Conservation (phyloP, 2,797 vertebrate genomes). For the Enteromius radiatus region DNA sequence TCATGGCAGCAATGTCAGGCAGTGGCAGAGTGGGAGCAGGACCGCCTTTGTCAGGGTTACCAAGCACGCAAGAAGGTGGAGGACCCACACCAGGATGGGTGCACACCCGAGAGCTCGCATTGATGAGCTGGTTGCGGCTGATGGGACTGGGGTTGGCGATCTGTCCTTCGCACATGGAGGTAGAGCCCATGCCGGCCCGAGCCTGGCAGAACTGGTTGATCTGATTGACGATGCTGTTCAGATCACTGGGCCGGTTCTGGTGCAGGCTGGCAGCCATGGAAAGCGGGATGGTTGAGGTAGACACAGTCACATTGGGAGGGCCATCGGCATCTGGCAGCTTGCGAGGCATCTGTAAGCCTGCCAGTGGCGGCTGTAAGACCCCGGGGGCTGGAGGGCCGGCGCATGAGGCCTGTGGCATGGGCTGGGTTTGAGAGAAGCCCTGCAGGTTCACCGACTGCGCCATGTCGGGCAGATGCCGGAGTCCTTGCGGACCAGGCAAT, state of each 20-base stretch:
- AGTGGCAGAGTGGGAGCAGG: conserved; percentile 70
- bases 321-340: conserved; percentile 78
- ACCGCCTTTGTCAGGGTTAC: conserved; percentile 65
- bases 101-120: conserved; percentile 93
- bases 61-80: conserved; percentile 86
- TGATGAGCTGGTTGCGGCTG: conserved; percentile 97
- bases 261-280: conserved; percentile 86
- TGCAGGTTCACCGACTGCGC: conserved; percentile 78
- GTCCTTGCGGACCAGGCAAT: conserved; percentile 81
- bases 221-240: conserved; percentile 96
- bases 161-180: conserved; percentile 83
- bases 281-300: conserved; percentile 90
- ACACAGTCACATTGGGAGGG: conserved; percentile 89
- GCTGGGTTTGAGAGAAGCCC: conserved; percentile 72
- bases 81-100: conserved; percentile 81
- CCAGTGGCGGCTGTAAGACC: conserved; percentile 61
- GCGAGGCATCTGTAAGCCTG: conserved; percentile 70
- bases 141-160: conserved; percentile 92
- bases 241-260: conserved; percentile 84
- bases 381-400: conserved; percentile 63
- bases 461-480: conserved; percentile 84
- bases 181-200: conserved; percentile 82
- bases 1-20: conserved; percentile 78
- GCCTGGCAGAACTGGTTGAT: conserved; percentile 97
- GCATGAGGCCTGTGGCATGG: conserved; percentile 65